Conservation (phyloP, 2,888 invertebrate species). For the Tetropium fuscum region DNA sequence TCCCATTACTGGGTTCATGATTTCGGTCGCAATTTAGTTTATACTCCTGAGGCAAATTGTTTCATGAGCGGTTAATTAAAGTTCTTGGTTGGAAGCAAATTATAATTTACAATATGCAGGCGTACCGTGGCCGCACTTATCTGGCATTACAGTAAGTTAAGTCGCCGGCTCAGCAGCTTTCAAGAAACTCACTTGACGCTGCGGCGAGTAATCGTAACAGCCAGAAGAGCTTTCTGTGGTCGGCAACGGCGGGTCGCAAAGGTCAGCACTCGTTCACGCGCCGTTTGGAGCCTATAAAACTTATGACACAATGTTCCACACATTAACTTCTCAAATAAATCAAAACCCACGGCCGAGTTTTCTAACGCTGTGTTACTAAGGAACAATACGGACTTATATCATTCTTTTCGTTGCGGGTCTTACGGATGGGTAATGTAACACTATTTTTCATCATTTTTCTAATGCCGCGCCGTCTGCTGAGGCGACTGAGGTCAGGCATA, state of each 20-base stretch:
- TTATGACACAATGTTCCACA: conserved; percentile 47
- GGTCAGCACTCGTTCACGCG: conserved; percentile 43
- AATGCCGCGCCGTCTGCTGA: too few relatives aligned
- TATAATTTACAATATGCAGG: conserved; percentile 34
- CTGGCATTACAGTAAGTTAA: conserved; percentile 34
- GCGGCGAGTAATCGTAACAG: conserved; percentile 28
- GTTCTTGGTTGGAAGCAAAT: conserved; percentile 42
- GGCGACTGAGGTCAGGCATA: too few relatives aligned
- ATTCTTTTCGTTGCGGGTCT: too few relatives aligned
- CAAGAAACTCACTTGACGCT: conserved; percentile 38
- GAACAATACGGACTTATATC: conserved; percentile 37
- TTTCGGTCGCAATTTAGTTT: conserved; percentile 22
- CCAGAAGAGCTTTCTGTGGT: conserved; percentile 27
- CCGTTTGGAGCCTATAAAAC: conserved; percentile 43
- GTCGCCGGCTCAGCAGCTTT: conserved; percentile 42
- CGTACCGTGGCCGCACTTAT: conserved; percentile 39
- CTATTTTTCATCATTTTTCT: too few relatives aligned
- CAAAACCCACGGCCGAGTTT: conserved; percentile 34
- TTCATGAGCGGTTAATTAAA: conserved; percentile 40
- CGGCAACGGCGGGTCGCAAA: conserved; percentile 33
- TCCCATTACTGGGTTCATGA: too few relatives aligned
- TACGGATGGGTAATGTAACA: too few relatives aligned
- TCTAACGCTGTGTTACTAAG: conserved; percentile 28
- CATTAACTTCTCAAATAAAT: conserved; percentile 48
- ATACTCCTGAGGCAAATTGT: conserved; percentile 36